These are phyloP conservation scores for Dermatemys mawii DNA, from an alignment of 2,113 vertebrate genomes.

Conservation along the genomic window DNA sequence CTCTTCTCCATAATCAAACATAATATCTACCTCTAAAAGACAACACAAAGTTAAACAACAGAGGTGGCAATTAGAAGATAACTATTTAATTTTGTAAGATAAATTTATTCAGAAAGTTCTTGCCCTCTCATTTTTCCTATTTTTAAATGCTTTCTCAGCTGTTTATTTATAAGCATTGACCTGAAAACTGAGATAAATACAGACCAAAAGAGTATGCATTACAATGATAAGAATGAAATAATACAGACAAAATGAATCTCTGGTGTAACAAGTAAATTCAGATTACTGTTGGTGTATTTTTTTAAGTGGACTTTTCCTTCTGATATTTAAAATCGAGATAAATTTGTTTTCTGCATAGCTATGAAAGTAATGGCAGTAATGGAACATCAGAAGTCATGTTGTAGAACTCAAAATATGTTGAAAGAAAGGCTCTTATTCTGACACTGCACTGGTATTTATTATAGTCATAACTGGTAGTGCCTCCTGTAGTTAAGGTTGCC, in stretches of 20 bases:
- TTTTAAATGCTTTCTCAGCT: slow-evolving; percentile 39
- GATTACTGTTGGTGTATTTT: slow-evolving; percentile 41
- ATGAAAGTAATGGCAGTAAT: neutral
- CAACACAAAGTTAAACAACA: neutral
- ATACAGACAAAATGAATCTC: neutral
- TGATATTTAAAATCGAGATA: slow-evolving; percentile 26
- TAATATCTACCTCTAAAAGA: neutral
- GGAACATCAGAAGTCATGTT: slow-evolving; percentile 1
- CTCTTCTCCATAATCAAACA: neutral
- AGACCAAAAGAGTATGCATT: slow-evolving; percentile 38
- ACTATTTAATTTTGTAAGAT: neutral
- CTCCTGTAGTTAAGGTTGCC: neutral
- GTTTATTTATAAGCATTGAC: slow-evolving; percentile 61
- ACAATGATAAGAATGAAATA: slow-evolving; percentile 50
- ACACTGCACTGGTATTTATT: neutral
- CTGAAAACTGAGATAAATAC: slow-evolving; percentile 49
- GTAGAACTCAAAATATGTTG: neutral
- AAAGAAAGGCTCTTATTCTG: neutral
- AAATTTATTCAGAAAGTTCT: slow-evolving; percentile 37
- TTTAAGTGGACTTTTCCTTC: slow-evolving; percentile 37
- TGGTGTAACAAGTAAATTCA: neutral
- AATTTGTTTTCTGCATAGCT: slow-evolving; percentile 24
- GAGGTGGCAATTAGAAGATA: neutral
- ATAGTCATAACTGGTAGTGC: neutral
- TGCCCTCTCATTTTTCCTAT: neutral